Evolutionary conservation across 2,113 vertebrate species (phyloP).

Genomic region (Sebastes fasciatus): DNA sequence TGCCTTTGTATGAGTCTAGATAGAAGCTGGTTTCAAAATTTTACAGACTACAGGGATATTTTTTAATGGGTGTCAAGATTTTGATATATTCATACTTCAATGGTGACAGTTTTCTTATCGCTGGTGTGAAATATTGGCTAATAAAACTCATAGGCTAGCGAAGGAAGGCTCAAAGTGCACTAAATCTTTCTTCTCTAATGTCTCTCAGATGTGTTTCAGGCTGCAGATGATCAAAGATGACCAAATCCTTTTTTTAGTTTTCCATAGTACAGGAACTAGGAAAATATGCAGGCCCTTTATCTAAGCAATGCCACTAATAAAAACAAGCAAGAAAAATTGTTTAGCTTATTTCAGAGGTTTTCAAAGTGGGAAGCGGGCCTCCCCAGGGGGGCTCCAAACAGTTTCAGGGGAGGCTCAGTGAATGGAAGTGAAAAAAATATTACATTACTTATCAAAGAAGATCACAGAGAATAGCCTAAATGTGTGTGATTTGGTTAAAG

Average conservation of each 20-base stretch:
- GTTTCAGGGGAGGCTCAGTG: no score
- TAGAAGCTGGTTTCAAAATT: not conserved
- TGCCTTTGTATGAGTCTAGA: not conserved
- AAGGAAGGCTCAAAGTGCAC: not conserved
- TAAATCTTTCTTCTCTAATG: slow-evolving; percentile 8
- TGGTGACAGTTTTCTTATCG: slow-evolving; percentile 1
- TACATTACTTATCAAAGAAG: no score
- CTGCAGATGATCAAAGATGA: not conserved
- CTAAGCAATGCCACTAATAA: not conserved
- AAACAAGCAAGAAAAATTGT: not conserved
- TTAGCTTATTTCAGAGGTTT: not conserved
- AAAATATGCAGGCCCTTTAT: not conserved
- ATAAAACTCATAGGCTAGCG: not conserved
- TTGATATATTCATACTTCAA: not conserved
- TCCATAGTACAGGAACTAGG: not conserved
- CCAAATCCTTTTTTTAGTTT: not conserved
- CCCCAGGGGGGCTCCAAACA: no score
- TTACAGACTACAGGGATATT: not conserved
- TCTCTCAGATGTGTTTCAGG: not conserved
- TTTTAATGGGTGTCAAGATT: not conserved
- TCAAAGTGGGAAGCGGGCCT: no score
- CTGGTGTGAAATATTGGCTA: not conserved
- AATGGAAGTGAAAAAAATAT: no score
- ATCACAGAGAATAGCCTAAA: no score
- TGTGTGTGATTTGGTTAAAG: no score